phyloP scores from a whole-genome alignment of 2,888 invertebrate species.

The Piscicola geometra region DNA sequence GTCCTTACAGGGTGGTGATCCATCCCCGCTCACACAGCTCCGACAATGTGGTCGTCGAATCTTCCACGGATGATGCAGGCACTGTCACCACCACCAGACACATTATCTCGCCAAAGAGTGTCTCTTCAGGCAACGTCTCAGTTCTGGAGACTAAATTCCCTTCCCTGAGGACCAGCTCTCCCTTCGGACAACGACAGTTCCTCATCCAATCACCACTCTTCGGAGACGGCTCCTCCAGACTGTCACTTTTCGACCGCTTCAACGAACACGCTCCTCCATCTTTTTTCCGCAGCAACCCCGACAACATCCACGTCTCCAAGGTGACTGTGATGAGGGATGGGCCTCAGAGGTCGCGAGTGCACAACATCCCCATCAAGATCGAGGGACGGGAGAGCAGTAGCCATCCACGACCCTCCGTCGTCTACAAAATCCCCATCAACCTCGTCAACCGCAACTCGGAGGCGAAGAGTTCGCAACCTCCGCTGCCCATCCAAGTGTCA shows the following conservation, averaged over 20 bases:
- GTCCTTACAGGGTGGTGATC: slow-evolving; percentile 29
- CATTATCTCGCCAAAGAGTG: slow-evolving; percentile 22
- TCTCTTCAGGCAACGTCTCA: slow-evolving; percentile 25
- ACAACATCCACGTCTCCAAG: slow-evolving; percentile 34
- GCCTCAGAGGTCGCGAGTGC: slow-evolving; percentile 35
- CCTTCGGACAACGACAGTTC: slow-evolving; percentile 29
- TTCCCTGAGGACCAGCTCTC: neutral
- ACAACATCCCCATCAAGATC: slow-evolving; percentile 35
- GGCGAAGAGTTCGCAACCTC: neutral
- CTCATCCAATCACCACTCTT: slow-evolving; percentile 28
- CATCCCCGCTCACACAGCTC: slow-evolving; percentile 32
- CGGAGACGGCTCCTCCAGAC: slow-evolving; percentile 11
- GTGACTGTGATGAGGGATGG: slow-evolving; percentile 34
- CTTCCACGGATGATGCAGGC: slow-evolving; percentile 12
- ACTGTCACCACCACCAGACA: slow-evolving; percentile 20
- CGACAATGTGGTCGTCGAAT: slow-evolving; percentile 27
- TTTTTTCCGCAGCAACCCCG: slow-evolving; percentile 37
- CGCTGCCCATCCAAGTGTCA: slow-evolving; percentile 16
- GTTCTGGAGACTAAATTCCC: slow-evolving; percentile 28
- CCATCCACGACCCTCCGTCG: slow-evolving; percentile 21
- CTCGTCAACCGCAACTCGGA: slow-evolving; percentile 22
- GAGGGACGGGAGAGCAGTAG: slow-evolving; percentile 26
- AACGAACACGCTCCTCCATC: slow-evolving; percentile 44
- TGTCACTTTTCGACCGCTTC: slow-evolving; percentile 41
- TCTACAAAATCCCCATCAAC: slow-evolving; percentile 36